Evolutionary conservation across 2,888 invertebrate species (phyloP).

Genomic region (Diaprepes abbreviatus): DNA sequence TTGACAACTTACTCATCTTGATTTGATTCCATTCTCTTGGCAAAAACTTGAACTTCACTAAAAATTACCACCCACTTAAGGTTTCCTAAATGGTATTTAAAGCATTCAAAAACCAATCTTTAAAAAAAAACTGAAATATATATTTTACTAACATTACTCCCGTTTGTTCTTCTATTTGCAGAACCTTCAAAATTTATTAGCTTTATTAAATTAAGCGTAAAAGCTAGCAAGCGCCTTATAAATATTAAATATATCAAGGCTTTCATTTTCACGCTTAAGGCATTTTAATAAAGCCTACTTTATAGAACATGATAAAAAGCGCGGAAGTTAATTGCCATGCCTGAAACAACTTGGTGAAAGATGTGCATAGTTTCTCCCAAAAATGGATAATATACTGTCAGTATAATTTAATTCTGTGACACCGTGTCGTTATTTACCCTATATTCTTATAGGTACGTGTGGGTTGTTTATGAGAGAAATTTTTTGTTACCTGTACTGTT

Average conservation of each 20-base stretch:
- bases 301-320: constrained; percentile 21
- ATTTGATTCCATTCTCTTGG: too few relatives aligned
- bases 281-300: constrained; percentile 18
- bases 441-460: constrained; percentile 5
- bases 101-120: too few relatives aligned
- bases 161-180: too few relatives aligned
- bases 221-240: constrained; percentile 1
- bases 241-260: constrained; percentile 13
- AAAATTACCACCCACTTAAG: too few relatives aligned
- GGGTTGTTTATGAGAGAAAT: constrained; percentile 16
- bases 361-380: constrained; percentile 34
- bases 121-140: too few relatives aligned
- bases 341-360: constrained; percentile 29
- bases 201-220: constrained; percentile 8
- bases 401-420: constrained; percentile 38
- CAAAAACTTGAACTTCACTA: too few relatives aligned
- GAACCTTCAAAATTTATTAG: constrained; percentile 7
- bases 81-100: too few relatives aligned
- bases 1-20: too few relatives aligned
- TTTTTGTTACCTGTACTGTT: background rate
- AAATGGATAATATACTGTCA: constrained; percentile 34
- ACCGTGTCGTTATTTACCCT: constrained; percentile 22
- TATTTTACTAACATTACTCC: too few relatives aligned
- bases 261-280: constrained; percentile 16
- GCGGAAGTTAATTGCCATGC: constrained; percentile 17